Conservation (phyloP, 2,888 invertebrate genomes). For the Coelopa pilipes region DNA sequence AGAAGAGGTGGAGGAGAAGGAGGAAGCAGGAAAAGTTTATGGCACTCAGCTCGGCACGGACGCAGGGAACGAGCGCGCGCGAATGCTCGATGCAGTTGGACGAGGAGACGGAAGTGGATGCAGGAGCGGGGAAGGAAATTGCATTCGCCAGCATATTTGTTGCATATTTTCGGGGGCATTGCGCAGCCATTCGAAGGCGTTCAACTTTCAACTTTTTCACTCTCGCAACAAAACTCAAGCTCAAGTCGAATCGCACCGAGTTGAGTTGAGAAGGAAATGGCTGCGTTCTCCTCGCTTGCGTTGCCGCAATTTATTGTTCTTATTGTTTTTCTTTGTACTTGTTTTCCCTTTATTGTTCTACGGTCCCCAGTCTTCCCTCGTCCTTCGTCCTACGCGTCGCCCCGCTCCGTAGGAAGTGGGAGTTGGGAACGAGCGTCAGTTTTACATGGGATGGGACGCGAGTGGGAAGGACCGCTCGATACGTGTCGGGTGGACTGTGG, state of each 20-base stretch:
- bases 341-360: background rate
- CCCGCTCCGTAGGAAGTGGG: too few relatives aligned
- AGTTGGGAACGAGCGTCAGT: background rate
- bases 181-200: conserved; percentile 60
- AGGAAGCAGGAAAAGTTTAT: conserved; percentile 16
- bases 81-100: too few relatives aligned
- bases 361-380: background rate
- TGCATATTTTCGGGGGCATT: conserved; percentile 52
- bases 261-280: conserved; percentile 17
- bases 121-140: conserved; percentile 34
- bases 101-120: background rate
- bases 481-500: background rate
- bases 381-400: too few relatives aligned
- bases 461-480: too few relatives aligned
- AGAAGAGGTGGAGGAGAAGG: background rate
- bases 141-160: conserved; percentile 43
- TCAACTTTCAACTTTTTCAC: conserved; percentile 63
- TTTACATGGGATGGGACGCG: background rate
- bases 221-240: background rate
- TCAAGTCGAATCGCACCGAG: background rate
- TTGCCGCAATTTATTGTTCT: too few relatives aligned
- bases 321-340: background rate
- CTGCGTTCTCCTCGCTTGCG: background rate
- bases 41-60: conserved; percentile 9
- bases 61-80: background rate